Base-by-base conservation (phyloP, 2,888 invertebrate genomes). In the Drosophila paracracens region DNA sequence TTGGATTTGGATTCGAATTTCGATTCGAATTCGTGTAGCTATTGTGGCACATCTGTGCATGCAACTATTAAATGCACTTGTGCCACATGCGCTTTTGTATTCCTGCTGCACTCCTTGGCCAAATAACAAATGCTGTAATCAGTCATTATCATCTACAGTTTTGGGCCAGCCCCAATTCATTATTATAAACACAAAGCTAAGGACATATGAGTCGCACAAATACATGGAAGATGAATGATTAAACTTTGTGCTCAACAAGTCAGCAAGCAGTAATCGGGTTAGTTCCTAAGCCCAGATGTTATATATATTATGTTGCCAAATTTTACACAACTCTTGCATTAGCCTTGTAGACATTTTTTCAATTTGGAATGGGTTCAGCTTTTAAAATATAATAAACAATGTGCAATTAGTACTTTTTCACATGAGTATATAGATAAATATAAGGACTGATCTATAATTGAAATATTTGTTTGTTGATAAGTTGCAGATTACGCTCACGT, bases 21-120 rank as follows among this genome's bases (percentile, higher is more conserved):
- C 21, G 10, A 59, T 25, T 50, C 38, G 31, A n/a, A 48, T 57
- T 40, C 51, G 25, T 51, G 50, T 33, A 43, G 35, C 67, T 54
- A 18, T 57, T 70, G 38, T 67, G 57, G 38, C 59, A 31, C 65
- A 63, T 8, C 27, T 7, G 25, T 16, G 46, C 27, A 13, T 67
- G 48, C 52, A 58, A 68, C 78, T 65, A 65, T 63, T 64, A 67
- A 71, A 76, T 76, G 67, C 67, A 81, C 72, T 75, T 69, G 64
- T 64, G 46, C 46, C 46, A 25, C 46, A 25, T 25, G 8, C 46
- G 18, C 54, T 56, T 56, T 59, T 27, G 27, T 50, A 25, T 16
- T 25, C 46, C 46, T 13, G 46, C 13, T 40, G 40, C 40, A 40
- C 40, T 43, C 13, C 46, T 2, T 8, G 50, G 27, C 50, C 50